Evolutionary conservation across 1,140 invertebrate species (phyloP).

Genomic region (Drosophila lini): DNA sequence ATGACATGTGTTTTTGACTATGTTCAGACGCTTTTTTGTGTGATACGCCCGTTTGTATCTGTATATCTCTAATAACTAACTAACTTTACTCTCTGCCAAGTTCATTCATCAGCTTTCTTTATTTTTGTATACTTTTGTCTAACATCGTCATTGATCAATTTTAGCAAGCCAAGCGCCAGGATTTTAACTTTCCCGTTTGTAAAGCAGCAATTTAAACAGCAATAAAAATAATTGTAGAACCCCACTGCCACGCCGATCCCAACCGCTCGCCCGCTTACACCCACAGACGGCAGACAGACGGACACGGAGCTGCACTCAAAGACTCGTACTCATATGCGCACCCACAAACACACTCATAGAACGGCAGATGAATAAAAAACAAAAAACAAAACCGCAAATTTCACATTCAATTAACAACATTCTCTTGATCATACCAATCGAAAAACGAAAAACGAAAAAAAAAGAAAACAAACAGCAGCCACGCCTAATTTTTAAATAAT

Average conservation of each 20-base stretch:
- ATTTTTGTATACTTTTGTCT: conserved; percentile 10
- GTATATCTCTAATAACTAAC: conserved; percentile 28
- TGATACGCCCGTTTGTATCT: conserved; percentile 45
- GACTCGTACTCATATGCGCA: conserved; percentile 64
- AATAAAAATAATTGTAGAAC: conserved; percentile 15
- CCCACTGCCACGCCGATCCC: conserved; percentile 40
- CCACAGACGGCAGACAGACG: conserved; percentile 26
- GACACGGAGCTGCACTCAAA: conserved; percentile 51
- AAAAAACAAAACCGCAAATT: conserved; percentile 58
- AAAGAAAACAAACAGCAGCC: conserved; percentile 62
- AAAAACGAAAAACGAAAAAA: conserved; percentile 29
- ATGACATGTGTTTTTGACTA: conserved; percentile 46
- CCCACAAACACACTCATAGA: conserved; percentile 59
- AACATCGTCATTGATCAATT: conserved; percentile 11
- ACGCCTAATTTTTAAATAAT: conserved; percentile 81
- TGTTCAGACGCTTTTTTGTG: conserved; percentile 48
- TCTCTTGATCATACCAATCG: conserved; percentile 78
- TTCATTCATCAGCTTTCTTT: conserved; percentile 16
- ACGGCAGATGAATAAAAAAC: conserved; percentile 36
- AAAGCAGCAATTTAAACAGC: conserved; percentile 20
- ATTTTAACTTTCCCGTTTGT: conserved; percentile 11
- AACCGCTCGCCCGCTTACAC: conserved; percentile 15
- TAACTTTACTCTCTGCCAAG: conserved; percentile 13
- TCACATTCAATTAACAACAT: conserved; percentile 77
- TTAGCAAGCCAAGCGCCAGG: conserved; percentile 6